A percentile compares a stretch with the other conserved stretches of the same genome.
Evolutionary conservation across 2,797 vertebrate genomes (phyloP).

Genomic region (Periophthalmus magnuspinnatus): DNA sequence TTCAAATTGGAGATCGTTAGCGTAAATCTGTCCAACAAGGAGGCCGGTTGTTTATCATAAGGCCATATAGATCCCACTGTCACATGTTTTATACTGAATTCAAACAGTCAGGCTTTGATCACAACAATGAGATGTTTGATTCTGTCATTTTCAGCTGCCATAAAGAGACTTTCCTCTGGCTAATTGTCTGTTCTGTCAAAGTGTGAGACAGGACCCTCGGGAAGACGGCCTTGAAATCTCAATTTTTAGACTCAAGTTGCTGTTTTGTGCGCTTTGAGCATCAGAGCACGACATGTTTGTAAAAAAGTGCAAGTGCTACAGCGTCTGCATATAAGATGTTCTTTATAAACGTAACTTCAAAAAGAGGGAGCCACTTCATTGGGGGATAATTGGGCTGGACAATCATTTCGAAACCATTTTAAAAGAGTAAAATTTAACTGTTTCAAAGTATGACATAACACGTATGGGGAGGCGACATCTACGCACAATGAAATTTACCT

Average conservation of each 20-base stretch:
- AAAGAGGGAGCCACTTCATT: too few relatives aligned
- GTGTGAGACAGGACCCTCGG: neutral
- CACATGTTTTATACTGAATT: neutral
- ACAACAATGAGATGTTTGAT: constrained; percentile 3
- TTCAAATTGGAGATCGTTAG: neutral
- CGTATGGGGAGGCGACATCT: too few relatives aligned
- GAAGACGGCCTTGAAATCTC: constrained; percentile 1
- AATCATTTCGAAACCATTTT: too few relatives aligned
- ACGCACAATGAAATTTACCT: too few relatives aligned
- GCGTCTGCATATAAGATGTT: neutral
- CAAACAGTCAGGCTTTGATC: neutral
- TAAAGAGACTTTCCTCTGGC: neutral
- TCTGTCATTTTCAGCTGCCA: constrained; percentile 1
- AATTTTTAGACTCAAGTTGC: neutral
- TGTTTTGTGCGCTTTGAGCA: neutral
- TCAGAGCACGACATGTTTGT: neutral
- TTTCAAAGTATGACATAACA: too few relatives aligned
- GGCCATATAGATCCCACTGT: too few relatives aligned
- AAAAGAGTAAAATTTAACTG: too few relatives aligned
- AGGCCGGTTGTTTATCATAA: neutral
- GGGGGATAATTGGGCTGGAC: too few relatives aligned
- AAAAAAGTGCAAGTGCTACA: too few relatives aligned
- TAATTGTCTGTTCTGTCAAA: constrained; percentile 6
- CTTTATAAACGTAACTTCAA: neutral
- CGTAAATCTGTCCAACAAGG: neutral